Conservation (phyloP, 2,797 vertebrate species). For the Myotis vivesi region DNA sequence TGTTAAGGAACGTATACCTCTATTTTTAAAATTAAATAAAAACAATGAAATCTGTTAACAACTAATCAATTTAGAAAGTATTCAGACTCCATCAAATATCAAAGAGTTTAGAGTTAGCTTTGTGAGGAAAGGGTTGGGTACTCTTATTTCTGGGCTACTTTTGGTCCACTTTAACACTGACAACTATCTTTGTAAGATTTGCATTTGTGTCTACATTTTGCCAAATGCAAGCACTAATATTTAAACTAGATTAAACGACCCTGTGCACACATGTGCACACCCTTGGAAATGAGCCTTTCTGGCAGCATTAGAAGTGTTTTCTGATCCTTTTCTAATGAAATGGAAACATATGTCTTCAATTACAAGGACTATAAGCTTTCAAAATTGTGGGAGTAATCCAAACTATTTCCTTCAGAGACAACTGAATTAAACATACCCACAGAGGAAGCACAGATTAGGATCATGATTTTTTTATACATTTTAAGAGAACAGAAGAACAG, state of each 20-base stretch:
- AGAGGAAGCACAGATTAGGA: constrained; percentile 9
- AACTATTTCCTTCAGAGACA: constrained; percentile 53
- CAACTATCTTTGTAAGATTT: background rate
- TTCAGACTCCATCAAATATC: background rate
- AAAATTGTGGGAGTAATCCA: constrained; percentile 43
- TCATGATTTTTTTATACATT: constrained; percentile 13
- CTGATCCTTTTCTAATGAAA: constrained; percentile 56
- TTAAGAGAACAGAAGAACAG: constrained; percentile 18
- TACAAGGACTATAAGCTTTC: constrained; percentile 44
- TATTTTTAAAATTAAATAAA: constrained; percentile 8
- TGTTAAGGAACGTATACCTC: background rate
- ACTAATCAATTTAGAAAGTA: background rate
- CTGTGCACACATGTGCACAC: background rate
- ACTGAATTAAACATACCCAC: constrained; percentile 14
- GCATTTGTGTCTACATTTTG: background rate
- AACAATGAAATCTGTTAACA: background rate
- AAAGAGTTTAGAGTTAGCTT: constrained; percentile 7
- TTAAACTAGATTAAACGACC: constrained; percentile 44
- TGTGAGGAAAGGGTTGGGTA: background rate
- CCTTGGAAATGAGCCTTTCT: constrained; percentile 5
- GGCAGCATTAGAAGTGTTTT: constrained; percentile 32
- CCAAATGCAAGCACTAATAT: constrained; percentile 19
- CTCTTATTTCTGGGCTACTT: background rate
- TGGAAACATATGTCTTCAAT: constrained; percentile 42
- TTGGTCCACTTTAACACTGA: constrained; percentile 15